Percentiles rank a stretch among this genome's conserved stretches.
phyloP scores from a whole-genome alignment of 2,888 invertebrate species.

The Eupelmus urozonus region DNA sequence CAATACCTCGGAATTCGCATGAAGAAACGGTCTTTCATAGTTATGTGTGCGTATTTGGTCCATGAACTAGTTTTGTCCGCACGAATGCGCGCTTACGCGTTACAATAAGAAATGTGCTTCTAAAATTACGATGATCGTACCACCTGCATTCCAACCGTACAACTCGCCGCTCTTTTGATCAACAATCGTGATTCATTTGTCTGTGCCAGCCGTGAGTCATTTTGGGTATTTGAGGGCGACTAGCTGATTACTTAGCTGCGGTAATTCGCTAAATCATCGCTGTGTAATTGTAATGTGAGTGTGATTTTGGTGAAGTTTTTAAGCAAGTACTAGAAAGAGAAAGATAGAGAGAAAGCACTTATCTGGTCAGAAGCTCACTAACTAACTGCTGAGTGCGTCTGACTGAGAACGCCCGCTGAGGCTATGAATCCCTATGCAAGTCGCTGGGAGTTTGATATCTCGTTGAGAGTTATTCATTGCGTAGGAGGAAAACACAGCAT shows the following conservation, averaged over 20 bases:
- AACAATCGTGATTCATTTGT: conserved; percentile 36
- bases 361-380: too few species aligned
- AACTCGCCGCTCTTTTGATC: not conserved
- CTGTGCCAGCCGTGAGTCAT: conserved; percentile 37
- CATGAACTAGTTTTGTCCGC: conserved; percentile 58
- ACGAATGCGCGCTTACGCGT: conserved; percentile 2
- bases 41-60: conserved; percentile 31
- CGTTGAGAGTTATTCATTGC: too few species aligned
- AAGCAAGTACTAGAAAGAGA: too few species aligned
- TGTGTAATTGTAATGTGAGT: too few species aligned
- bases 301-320: too few species aligned
- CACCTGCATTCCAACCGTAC: conserved; percentile 5
- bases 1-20: conserved; percentile 6
- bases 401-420: too few species aligned
- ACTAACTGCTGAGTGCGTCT: too few species aligned
- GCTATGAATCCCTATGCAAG: too few species aligned
- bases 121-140: conserved; percentile 30
- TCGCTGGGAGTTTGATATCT: too few species aligned
- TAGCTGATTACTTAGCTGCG: not conserved
- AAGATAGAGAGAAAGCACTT: too few species aligned
- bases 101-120: conserved; percentile 34
- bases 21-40: conserved; percentile 22
- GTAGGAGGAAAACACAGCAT: too few species aligned
- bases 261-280: not conserved
- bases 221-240: not conserved